Evolutionary conservation across 1,140 invertebrate genomes (phyloP).

Genomic region (Bombus picipes): DNA sequence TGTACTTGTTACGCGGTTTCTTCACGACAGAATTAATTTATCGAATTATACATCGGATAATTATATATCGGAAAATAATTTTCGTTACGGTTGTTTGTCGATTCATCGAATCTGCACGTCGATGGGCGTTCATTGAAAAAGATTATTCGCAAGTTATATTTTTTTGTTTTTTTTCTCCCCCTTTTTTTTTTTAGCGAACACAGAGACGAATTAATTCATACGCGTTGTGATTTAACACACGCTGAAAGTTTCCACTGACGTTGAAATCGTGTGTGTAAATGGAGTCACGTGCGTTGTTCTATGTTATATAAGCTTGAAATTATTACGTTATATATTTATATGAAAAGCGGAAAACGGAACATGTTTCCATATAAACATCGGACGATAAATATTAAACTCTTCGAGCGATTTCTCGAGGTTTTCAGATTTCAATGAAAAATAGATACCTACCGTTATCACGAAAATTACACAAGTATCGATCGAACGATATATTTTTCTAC

Average conservation of each 20-base stretch:
- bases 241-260: constrained; percentile 10
- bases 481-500: not conserved
- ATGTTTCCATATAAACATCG: not conserved
- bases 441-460: not conserved
- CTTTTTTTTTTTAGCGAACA: not conserved
- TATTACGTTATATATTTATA: constrained; percentile 11
- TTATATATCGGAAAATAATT: not conserved
- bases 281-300: constrained; percentile 33
- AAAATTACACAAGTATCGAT: not conserved
- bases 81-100: not conserved
- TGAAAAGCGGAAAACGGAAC: not conserved
- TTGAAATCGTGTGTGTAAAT: constrained; percentile 21
- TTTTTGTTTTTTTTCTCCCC: not conserved
- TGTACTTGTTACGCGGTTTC: too few relatives aligned
- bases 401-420: too few relatives aligned
- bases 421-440: too few relatives aligned
- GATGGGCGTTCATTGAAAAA: not conserved
- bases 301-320: constrained; percentile 25
- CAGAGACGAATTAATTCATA: constrained; percentile 24
- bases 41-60: not conserved
- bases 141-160: not conserved
- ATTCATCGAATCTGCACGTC: not conserved
- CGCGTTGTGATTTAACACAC: constrained; percentile 8
- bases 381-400: not conserved
- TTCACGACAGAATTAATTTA: too few relatives aligned